Evolutionary conservation across 2,113 vertebrate species (phyloP), one percentile per base, ranked within the genome.

Genomic region (Picathartes gymnocephalus): DNA sequence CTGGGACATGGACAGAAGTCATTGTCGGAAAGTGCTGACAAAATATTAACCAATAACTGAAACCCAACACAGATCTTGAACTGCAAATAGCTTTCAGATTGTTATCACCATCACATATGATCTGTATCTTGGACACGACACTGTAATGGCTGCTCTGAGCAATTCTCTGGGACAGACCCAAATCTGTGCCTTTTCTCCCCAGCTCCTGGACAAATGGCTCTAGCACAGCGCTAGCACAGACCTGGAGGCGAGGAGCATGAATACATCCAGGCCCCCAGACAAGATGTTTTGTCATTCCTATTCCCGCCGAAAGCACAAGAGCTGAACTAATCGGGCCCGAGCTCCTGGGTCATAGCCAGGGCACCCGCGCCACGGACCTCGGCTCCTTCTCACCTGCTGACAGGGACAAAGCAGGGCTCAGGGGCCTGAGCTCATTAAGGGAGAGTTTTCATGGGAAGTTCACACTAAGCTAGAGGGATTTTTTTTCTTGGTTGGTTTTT

Each of bases 261-360:
- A 90, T 21, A 30, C 33, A 79, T 25, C 42, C 86, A 90, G 70
- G 61, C 78, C 24, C 16, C 48, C 54, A 60, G 61, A 93, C 30
- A 37, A 50, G 79, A 85, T 28, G 72, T 79, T 88, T 88, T 85
- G 69, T 90, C 76, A 86, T 81, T 86, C 78, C 44, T 37, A 44
- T 48, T 93, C 64, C 60, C 0, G 1, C 57, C 0, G 4, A 86
- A 95, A 88, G 92, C 71, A 74, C 42, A 61, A 65, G 70, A 79
- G 80, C 77, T 88, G 86, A 96, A 96, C 92, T 95, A 96, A 96
- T 93, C 45, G 0, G 79, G 51, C 70, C 77, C 2, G 4, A 85
- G 91, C 73, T 86, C 68, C 80, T 60, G 61, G 93, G 95, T 96
- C 93, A 91, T 37, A 89, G 93, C 58, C 76, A 97, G 96, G 96